phyloP scores from a whole-genome alignment of 30 jellyfish, hydroid and myxozoan species.

The Cassiopea andromeda region DNA sequence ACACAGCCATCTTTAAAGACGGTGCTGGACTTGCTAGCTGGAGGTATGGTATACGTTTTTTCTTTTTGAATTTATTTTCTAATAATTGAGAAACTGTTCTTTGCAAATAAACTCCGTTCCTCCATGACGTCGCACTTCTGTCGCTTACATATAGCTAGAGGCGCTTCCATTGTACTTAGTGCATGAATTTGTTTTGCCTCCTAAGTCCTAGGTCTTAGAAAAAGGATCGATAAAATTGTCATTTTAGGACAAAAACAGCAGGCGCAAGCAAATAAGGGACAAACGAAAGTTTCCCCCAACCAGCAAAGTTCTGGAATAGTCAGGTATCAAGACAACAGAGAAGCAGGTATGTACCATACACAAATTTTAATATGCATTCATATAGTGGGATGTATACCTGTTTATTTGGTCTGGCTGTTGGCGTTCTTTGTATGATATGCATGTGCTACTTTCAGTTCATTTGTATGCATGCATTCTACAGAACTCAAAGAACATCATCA shows the following conservation, averaged over 20 bases:
- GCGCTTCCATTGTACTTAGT: no score
- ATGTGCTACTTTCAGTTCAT: no score
- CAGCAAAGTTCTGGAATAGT: background rate
- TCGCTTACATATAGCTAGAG: no score
- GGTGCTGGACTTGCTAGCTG: constrained; percentile 24
- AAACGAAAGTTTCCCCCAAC: background rate
- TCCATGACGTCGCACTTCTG: no score
- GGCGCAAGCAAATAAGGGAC: background rate
- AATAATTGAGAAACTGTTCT: background rate
- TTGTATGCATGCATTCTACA: no score
- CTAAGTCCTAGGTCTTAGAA: no score
- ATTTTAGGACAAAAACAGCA: background rate
- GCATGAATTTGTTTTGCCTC: no score
- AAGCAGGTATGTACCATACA: background rate
- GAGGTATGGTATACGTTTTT: constrained; percentile 1
- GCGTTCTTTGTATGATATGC: no score
- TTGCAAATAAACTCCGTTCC: background rate
- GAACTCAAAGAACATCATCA: no score
- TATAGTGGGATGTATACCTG: no score
- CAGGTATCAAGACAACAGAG: background rate
- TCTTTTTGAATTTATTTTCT: background rate
- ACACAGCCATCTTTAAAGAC: background rate
- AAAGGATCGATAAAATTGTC: background rate
- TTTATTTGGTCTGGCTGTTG: no score
- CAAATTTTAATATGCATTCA: background rate